A percentile compares a stretch with the other conserved stretches of the same genome.
These are phyloP conservation scores for Microcebus jonahi DNA, from an alignment of 2,113 vertebrate species.

Conservation along the genomic window DNA sequence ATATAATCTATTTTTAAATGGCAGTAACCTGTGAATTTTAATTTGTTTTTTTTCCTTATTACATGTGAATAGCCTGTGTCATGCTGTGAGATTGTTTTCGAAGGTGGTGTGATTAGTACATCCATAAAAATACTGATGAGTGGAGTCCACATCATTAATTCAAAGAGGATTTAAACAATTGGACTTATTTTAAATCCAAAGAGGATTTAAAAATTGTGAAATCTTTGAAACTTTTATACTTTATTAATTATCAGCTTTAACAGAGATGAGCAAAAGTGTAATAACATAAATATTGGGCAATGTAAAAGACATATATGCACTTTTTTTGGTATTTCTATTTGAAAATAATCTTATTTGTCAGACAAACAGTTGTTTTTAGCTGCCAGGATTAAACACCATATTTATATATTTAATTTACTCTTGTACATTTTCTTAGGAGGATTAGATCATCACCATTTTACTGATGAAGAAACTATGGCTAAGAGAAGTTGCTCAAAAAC, in stretches of 20 bases:
- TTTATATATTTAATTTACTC: neutral
- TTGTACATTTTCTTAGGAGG: neutral
- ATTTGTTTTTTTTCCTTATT: neutral
- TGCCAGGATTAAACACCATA: neutral
- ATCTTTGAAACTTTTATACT: neutral
- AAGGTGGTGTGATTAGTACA: neutral
- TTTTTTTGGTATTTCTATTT: neutral
- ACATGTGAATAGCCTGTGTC: neutral
- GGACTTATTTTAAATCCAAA: neutral
- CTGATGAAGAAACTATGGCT: neutral
- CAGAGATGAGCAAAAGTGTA: neutral
- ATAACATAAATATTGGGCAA: neutral
- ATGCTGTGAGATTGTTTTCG: neutral
- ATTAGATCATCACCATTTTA: neutral
- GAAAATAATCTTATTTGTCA: constrained; percentile 38
- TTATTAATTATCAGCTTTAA: neutral
- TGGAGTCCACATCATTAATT: neutral
- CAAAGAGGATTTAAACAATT: neutral
- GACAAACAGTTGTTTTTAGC: neutral
- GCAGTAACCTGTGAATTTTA: neutral
- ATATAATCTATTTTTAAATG: neutral
- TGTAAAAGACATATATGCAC: neutral
- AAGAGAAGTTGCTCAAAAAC: neutral
- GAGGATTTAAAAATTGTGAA: neutral
- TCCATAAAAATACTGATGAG: neutral